Evolutionary conservation across 2,797 vertebrate species (phyloP), one percentile per base, ranked within the genome.

Genomic region (Sarcophilus harrisii): DNA sequence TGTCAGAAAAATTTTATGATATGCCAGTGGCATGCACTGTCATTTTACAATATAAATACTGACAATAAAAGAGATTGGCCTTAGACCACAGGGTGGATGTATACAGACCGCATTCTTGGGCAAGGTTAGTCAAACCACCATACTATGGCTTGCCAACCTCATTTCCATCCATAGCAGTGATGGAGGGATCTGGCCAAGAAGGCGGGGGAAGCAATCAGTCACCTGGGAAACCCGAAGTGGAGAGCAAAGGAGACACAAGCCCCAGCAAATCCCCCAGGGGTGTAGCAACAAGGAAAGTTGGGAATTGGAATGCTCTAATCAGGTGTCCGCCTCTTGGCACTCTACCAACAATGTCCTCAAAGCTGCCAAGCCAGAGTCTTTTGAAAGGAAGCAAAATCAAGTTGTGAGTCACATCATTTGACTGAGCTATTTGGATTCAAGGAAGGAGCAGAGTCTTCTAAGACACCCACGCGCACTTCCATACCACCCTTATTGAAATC

Each of bases 301-400:
- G 57, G 91, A 93, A 30, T 8, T 55, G 54, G 95, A 95, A 92
- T 49, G 93, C 91, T 92, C 66, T 94, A 9, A 92, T 93, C 81
- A 92, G 73, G 58, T 0, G 9, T 14, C 38, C 58, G 92, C 92
- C 59, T 93, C 81, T 94, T 62, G 96, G 96, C 94, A 10, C 93
- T 60, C 38, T 12, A 92, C 95, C 96, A 89, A 94, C 90, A 32
- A 27, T 55, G 24, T 94, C 57, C 38, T 87, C 73, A 55, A 91
- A 57, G 94, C 62, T 55, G 96, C 92, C 98, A 96, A 96, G 97
- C 94, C 66, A 60, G 95, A 96, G 58, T 97, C 90, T 92, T 91
- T 16, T 30, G 90, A 60, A 91, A 54, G 94, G 92, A 66, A 94
- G 96, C 92, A 91, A 73, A 94, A 90, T 91, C 92, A n/a, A 73